Evolutionary conservation across 2,888 invertebrate genomes (phyloP).

Genomic region (Synergus laeviventris): DNA sequence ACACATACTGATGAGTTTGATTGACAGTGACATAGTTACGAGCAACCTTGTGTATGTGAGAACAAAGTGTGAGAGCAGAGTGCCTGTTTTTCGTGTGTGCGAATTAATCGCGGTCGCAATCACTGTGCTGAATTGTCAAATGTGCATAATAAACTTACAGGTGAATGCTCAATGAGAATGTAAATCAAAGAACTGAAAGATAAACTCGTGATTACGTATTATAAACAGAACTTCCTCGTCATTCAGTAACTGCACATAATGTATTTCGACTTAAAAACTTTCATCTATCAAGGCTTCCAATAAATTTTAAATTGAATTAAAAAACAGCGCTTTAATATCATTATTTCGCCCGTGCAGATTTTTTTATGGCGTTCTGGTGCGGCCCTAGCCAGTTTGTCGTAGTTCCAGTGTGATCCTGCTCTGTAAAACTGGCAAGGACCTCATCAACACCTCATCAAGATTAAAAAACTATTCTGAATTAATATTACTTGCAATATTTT

Average conservation of each 20-base stretch:
- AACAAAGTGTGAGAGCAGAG: conserved; percentile 28
- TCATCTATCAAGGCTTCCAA: no score
- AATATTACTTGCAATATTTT: no score
- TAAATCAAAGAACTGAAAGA: conserved; percentile 4
- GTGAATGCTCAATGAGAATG: conserved; percentile 37
- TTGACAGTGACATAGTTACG: conserved; percentile 74
- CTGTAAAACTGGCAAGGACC: no score
- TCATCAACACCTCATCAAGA: no score
- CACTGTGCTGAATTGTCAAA: conserved; percentile 32
- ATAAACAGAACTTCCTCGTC: conserved; percentile 5
- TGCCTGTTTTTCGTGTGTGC: conserved; percentile 15
- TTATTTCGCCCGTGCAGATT: no score
- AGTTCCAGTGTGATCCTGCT: no score
- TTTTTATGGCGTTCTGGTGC: no score
- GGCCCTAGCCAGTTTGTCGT: no score
- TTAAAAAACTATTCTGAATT: no score
- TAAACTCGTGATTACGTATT: neutral
- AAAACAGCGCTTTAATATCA: no score
- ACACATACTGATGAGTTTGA: conserved; percentile 72
- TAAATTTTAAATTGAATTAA: no score
- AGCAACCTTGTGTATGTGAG: conserved; percentile 65
- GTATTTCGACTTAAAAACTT: no score
- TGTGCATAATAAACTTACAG: conserved; percentile 22
- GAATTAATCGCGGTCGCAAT: conserved; percentile 50
- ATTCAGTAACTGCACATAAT: neutral